Percentiles rank a stretch among this genome's conserved stretches.
These are phyloP conservation scores for Salticus scenicus DNA, from an alignment of 2,888 invertebrate species.

Conservation along the genomic window DNA sequence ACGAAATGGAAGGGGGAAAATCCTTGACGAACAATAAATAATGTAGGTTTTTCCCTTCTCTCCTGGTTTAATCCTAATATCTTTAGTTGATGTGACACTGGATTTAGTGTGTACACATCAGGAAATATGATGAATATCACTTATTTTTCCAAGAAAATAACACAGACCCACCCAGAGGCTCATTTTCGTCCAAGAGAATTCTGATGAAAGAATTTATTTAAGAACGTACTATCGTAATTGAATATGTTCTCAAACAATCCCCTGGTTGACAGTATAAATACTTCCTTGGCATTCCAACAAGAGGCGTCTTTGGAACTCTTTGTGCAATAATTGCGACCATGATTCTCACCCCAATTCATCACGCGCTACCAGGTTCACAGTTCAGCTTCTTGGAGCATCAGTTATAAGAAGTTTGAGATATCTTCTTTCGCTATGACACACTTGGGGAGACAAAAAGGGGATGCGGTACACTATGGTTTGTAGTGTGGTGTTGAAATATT, in stretches of 20 bases:
- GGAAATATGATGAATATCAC: no score
- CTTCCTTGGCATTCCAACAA: background rate
- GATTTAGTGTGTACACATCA: no score
- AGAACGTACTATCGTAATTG: background rate
- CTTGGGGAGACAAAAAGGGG: background rate
- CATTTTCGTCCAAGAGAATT: background rate
- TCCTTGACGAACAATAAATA: no score
- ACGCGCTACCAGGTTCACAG: background rate
- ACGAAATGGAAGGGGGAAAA: no score
- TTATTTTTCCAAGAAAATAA: no score
- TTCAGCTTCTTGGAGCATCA: background rate
- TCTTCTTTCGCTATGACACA: background rate
- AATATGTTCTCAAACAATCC: background rate
- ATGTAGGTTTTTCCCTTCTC: no score
- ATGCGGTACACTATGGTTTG: background rate
- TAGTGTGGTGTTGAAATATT: no score
- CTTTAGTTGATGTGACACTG: no score
- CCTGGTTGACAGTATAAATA: background rate
- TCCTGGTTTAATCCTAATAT: no score
- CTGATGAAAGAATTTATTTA: background rate
- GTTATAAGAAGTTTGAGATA: background rate
- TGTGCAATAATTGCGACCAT: conserved; percentile 1
- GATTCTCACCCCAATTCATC: background rate
- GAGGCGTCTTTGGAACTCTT: background rate
- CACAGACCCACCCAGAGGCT: background rate